These are phyloP conservation scores for Chaetodon trifascialis DNA, from an alignment of 2,113 vertebrate genomes.

Conservation along the genomic window DNA sequence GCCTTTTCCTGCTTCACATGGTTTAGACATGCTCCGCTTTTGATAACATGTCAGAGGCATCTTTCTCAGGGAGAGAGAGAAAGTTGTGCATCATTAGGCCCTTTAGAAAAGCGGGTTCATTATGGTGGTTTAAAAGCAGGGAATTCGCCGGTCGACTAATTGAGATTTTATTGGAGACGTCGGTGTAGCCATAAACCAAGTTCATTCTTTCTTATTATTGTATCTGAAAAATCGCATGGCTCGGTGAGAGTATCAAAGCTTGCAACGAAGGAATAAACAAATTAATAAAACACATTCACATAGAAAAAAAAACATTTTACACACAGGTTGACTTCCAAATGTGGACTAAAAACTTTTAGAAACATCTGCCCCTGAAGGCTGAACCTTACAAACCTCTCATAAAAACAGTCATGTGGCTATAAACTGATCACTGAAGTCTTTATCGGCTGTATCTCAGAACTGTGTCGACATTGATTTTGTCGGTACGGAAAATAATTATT, in stretches of 20 bases:
- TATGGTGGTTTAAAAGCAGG: neutral
- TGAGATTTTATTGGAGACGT: neutral
- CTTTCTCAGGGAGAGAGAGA: conserved; percentile 1
- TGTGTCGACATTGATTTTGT: too few relatives aligned
- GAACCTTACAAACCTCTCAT: neutral
- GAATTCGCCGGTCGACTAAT: neutral
- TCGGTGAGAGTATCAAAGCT: too few relatives aligned
- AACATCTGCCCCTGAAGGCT: neutral
- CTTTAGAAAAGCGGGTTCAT: neutral
- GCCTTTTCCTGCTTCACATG: conserved; percentile 45
- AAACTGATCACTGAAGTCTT: neutral
- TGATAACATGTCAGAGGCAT: conserved; percentile 55
- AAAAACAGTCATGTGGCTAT: too few relatives aligned
- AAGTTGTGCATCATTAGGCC: neutral
- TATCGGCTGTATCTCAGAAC: too few relatives aligned
- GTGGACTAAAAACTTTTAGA: neutral
- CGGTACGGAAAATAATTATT: neutral
- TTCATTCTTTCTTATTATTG: too few relatives aligned
- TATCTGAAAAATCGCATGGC: too few relatives aligned
- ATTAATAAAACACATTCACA: neutral
- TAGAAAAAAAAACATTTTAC: neutral
- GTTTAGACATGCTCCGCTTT: conserved; percentile 57
- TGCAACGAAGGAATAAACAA: neutral
- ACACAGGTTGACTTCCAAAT: neutral
- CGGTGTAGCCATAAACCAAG: neutral